Conservation (phyloP, 2,113 vertebrate genomes). For the Typhlomys cinereus region DNA sequence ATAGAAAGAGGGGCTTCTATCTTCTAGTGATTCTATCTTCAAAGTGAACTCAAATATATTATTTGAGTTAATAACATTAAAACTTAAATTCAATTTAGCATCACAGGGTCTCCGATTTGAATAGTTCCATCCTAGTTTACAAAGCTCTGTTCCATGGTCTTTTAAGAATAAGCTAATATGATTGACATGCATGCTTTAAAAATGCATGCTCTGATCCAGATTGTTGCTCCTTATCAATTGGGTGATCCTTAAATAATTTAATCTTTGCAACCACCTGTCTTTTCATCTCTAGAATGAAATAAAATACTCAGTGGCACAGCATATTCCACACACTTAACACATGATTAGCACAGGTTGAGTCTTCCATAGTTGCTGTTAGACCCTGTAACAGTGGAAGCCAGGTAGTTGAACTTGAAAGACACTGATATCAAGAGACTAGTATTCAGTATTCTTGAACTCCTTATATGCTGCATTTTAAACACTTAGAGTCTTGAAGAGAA, state of each 20-base stretch:
- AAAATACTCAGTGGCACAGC: not conserved
- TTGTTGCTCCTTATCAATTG: not conserved
- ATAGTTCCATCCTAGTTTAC: not conserved
- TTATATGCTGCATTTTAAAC: not conserved
- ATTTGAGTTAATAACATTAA: not conserved
- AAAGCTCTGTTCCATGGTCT: not conserved
- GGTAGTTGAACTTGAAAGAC: not conserved
- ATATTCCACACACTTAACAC: not conserved
- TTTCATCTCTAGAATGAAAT: conserved; percentile 30
- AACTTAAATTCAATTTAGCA: not conserved
- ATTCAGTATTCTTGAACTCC: not conserved
- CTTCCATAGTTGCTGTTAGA: not conserved
- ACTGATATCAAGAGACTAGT: not conserved
- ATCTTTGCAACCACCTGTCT: not conserved
- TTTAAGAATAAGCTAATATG: not conserved
- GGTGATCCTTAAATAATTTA: not conserved
- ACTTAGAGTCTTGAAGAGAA: not conserved
- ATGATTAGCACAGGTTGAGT: not conserved
- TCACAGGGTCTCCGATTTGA: not conserved
- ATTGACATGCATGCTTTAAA: not conserved
- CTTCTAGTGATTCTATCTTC: not conserved
- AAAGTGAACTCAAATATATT: not conserved
- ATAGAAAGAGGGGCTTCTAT: not conserved
- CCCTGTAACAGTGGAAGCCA: not conserved
- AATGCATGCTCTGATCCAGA: not conserved